Evolutionary conservation across 30 jellyfish, hydroid and myxozoan species (phyloP).

Genomic region (Aurelia sp.): DNA sequence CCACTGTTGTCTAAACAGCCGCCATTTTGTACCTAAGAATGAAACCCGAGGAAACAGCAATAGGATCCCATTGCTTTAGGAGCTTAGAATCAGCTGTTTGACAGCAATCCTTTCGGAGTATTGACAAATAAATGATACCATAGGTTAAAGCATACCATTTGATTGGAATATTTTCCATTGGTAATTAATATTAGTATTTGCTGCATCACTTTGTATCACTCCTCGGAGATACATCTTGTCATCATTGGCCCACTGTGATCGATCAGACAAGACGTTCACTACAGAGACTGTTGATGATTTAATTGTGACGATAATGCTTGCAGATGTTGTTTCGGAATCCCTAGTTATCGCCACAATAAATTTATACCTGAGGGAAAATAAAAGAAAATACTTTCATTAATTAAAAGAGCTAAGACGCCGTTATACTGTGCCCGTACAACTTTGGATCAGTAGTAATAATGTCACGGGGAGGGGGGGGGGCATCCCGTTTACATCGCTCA

Average conservation of each 20-base stretch:
- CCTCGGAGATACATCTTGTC: conserved; percentile 26
- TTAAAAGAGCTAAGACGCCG: too few species aligned
- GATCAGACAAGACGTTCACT: conserved; percentile 9
- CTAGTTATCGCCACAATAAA: conserved; percentile 14
- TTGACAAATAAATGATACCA: not conserved
- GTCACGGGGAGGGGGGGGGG: too few species aligned
- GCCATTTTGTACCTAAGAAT: too few species aligned
- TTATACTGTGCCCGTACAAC: too few species aligned
- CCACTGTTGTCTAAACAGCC: too few species aligned
- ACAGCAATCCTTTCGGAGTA: too few species aligned
- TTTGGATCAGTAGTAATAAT: too few species aligned
- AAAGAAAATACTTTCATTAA: too few species aligned
- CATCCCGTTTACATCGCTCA: too few species aligned
- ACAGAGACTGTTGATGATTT: conserved; percentile 9
- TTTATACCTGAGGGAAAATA: conserved; percentile 12
- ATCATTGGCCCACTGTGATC: not conserved
- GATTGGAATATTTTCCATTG: conserved; percentile 26
- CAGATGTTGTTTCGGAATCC: not conserved
- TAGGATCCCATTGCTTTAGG: too few species aligned
- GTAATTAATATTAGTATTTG: conserved; percentile 1
- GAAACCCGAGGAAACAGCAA: too few species aligned
- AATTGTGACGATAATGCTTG: conserved; percentile 42
- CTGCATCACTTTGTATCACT: not conserved
- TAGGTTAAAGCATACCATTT: conserved; percentile 13
- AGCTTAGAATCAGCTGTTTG: too few species aligned